Evolutionary conservation across 1,140 invertebrate genomes (phyloP), one percentile per base, ranked within the genome.

Genomic region (Drosophila trapezifrons): DNA sequence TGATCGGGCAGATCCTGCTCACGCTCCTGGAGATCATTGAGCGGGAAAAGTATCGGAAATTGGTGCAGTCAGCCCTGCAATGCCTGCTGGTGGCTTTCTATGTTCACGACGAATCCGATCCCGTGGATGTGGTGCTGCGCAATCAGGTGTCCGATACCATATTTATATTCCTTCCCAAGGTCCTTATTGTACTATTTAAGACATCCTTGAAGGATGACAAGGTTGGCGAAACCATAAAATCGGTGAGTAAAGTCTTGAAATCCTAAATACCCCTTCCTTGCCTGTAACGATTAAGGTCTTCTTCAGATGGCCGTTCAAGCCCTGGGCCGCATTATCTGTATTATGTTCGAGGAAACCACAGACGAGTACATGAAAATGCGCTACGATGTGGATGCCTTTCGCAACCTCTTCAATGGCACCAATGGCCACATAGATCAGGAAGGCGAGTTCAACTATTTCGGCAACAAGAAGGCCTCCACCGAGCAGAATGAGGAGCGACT

Each of bases 121-220:
- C 72, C 0, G 64, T 47, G 8, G 91, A 92, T 78, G 79, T 90
- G 1, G 91, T 92, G 6, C 46, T 92, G n/a, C 79, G 91, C 10
- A 80, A 76, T 58, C 90, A 92, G 55, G 79, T 92, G 13, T 90
- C 91, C 6, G 72, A 92, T 52, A 83, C 78, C 15, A 62, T 79
- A 42, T 92, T 91, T 43, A 77, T 91, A 51, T 91, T 82, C 38
- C 57, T 92, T 3, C 91, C 91, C 5, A 92, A 92, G 73, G 80
- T 92, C 2, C 55, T 91, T 4, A 82, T 80, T 0, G 72, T 89
- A 2, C 29, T 92, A 9, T 80, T 78, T 9, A 78, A 80, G 55
- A 89, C 67, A 13, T 60, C 79, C 7, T 25, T 85, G 22, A 70
- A 75, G 3, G 91, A 92, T 58, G 91, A 91, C 10, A 91, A 71